Base-by-base conservation (phyloP, 2,888 invertebrate genomes). In the Lasioglossum marginatum region DNA sequence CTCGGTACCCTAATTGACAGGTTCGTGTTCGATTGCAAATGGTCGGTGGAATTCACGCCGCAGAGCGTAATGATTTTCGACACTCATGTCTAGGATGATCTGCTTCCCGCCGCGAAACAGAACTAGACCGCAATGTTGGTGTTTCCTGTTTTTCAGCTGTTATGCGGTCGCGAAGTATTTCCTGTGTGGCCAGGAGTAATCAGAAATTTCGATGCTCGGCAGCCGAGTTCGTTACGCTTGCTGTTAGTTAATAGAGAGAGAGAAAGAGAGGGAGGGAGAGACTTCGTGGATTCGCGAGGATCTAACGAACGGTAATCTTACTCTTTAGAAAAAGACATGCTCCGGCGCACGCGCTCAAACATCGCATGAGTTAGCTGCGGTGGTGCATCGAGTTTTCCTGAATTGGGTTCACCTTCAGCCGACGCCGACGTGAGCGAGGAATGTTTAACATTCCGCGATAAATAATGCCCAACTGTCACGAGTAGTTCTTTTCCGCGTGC, bases 101-200 rank as follows among this genome's bases (percentile, higher is more conserved):
- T 63, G 23, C 52, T 79, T 82, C 57, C 66, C 76, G 70, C 37
- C 73, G 68, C 43, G 77, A 82, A 77, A 79, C 77, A 77, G 71
- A 72, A 71, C 57, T 80, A 74, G 60, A 87, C 87, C 84, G 81
- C 87, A 86, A 72, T 74, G 73, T n/a, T 27, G 77, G 82, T 45
- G 48, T 87, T 90, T 90, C 86, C 89, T 90, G 89, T 84, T 90
- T 87, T 88, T 81, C 77, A 71, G 77, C 66, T 72, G 43, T 71
- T 80, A 16, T 79, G 85, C 81, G 82, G 89, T 79, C 70, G 60
- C 79, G 45, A 73, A 60, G 76, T 60, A 63, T 83, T 86, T 89
- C 88, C 90, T 88, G 81, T 43, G 52, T 19, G 75, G 43, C 57
- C 76, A 52, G 31, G 34, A 76, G 48, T 81, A 85, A 79, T 63